A percentile compares a stretch with the other conserved stretches of the same genome.
Conservation (phyloP, 2,113 vertebrate genomes). For the Nothoprocta perdicaria region DNA sequence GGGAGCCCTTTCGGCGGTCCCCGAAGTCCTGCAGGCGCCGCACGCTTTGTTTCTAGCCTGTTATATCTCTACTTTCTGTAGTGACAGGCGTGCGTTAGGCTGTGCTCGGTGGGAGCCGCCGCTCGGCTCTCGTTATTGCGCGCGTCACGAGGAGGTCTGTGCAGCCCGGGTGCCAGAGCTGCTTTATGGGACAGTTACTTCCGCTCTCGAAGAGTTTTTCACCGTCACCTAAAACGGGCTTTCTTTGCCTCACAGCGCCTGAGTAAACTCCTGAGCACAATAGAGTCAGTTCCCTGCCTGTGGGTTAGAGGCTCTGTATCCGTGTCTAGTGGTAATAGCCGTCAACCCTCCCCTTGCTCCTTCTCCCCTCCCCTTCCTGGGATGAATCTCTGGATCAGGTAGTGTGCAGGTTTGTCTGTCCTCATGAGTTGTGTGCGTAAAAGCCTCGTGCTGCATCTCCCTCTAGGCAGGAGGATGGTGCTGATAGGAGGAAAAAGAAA, state of each 20-base stretch:
- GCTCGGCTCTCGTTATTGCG: background rate
- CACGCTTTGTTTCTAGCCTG: conserved; percentile 68
- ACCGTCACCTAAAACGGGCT: background rate
- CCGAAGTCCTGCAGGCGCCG: conserved; percentile 50
- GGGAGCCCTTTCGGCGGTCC: conserved; percentile 66
- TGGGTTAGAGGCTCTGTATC: background rate
- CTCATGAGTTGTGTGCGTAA: background rate
- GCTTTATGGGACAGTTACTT: conserved; percentile 30
- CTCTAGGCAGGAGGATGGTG: conserved; percentile 4
- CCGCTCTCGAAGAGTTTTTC: conserved; percentile 19
- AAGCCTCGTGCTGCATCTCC: background rate
- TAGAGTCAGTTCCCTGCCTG: background rate
- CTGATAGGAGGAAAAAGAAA: background rate
- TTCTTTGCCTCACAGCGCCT: background rate
- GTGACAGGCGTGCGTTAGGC: conserved; percentile 49
- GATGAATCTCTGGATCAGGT: conserved; percentile 8
- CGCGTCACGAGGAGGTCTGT: conserved; percentile 1
- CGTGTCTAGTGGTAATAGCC: conserved; percentile 2
- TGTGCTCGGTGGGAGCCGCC: background rate
- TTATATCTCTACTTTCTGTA: conserved; percentile 47
- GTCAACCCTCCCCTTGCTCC: conserved; percentile 59
- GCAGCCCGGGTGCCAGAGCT: background rate
- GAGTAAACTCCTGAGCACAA: background rate
- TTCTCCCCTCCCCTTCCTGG: conserved; percentile 68
- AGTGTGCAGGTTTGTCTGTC: background rate